phyloP scores from a whole-genome alignment of 1,140 invertebrate genomes.

The Acromyrmex heyeri region DNA sequence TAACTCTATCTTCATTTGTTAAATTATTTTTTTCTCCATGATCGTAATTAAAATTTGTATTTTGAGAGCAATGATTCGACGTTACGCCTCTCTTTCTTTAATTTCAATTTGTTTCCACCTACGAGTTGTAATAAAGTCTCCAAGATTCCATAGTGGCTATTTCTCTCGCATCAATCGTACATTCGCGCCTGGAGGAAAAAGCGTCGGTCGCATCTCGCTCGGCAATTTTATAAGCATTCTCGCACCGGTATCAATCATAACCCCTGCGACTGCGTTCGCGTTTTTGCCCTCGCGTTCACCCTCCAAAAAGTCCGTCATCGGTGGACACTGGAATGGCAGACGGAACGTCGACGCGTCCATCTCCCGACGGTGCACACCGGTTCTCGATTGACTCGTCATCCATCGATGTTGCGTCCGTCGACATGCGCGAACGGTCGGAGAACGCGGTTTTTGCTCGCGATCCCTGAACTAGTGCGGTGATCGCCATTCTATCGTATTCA shows the following conservation, averaged over 20 bases:
- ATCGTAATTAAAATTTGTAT: neutral
- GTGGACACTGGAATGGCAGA: constrained; percentile 58
- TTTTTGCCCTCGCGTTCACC: constrained; percentile 30
- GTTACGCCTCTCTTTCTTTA: neutral
- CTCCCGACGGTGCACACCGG: constrained; percentile 53
- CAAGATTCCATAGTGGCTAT: constrained; percentile 11
- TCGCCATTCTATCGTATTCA: constrained; percentile 73
- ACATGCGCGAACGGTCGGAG: constrained; percentile 57
- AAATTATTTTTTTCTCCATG: neutral
- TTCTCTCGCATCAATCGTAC: constrained; percentile 38
- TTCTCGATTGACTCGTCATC: constrained; percentile 80
- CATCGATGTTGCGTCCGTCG: constrained; percentile 64
- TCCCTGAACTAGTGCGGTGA: constrained; percentile 77
- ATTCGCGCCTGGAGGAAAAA: constrained; percentile 46
- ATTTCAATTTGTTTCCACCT: neutral
- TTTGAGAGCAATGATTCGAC: neutral
- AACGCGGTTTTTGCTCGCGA: constrained; percentile 79
- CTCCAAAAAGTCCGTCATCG: constrained; percentile 60
- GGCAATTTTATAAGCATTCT: constrained; percentile 64
- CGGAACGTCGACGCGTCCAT: constrained; percentile 51
- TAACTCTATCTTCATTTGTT: neutral
- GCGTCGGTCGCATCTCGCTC: constrained; percentile 22
- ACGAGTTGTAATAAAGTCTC: neutral
- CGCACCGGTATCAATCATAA: constrained; percentile 63
- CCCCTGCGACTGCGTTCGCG: constrained; percentile 21